Percentiles rank a stretch among this genome's conserved stretches.
Conservation (phyloP, 2,888 invertebrate genomes). For the Rotaria sp. region DNA sequence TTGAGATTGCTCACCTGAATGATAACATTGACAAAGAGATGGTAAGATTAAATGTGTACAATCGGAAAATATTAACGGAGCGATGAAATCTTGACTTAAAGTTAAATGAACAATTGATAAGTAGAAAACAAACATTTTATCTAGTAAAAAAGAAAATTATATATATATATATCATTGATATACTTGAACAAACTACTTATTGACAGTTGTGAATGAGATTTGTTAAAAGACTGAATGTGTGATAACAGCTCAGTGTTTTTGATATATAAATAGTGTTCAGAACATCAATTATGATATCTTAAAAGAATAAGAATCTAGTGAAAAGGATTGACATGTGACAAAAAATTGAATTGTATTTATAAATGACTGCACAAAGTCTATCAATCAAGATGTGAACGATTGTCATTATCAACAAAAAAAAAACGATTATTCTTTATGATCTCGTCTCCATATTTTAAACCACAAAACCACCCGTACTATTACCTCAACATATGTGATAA, state of each 20-base stretch:
- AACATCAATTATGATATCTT: too few relatives aligned
- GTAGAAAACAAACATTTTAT: background rate
- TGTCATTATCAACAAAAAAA: too few relatives aligned
- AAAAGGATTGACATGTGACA: too few relatives aligned
- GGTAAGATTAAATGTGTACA: conserved; percentile 11
- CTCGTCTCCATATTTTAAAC: background rate
- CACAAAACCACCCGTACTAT: background rate
- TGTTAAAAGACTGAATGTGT: background rate
- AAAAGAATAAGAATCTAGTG: too few relatives aligned
- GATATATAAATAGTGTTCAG: too few relatives aligned
- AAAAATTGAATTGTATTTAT: too few relatives aligned
- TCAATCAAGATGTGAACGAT: too few relatives aligned
- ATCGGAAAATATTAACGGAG: background rate
- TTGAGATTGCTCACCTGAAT: background rate
- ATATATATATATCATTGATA: too few relatives aligned
- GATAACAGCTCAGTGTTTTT: too few relatives aligned
- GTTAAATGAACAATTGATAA: background rate
- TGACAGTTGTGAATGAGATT: background rate
- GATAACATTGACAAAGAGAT: conserved; percentile 13
- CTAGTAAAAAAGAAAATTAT: background rate
- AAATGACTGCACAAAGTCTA: too few relatives aligned
- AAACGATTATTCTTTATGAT: background rate
- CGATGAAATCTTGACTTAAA: background rate
- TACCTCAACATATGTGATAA: background rate
- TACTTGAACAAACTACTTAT: background rate